phyloP scores from a whole-genome alignment of 2,888 invertebrate genomes.

The Torymus tubicola region DNA sequence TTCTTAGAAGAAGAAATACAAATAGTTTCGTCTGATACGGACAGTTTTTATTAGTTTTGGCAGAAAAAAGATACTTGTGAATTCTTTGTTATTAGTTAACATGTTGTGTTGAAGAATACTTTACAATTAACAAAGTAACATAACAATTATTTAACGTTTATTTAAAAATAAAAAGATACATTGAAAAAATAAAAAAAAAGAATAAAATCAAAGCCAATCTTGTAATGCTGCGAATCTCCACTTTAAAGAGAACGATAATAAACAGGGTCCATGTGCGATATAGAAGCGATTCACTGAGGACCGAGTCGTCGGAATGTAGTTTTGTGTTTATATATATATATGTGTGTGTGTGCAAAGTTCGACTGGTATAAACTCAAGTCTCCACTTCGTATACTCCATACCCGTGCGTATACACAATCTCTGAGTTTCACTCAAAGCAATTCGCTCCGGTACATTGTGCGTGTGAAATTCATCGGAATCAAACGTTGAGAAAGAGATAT shows the following conservation, averaged over 20 bases:
- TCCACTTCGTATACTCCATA: background rate
- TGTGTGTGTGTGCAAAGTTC: constrained; percentile 17
- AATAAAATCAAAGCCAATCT: background rate
- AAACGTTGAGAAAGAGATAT: background rate
- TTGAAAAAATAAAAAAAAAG: background rate
- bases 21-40: background rate
- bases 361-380: background rate
- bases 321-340: constrained; percentile 3
- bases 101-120: too few relatives aligned
- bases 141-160: too few relatives aligned
- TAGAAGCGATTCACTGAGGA: background rate
- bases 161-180: background rate
- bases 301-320: constrained; percentile 52
- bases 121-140: too few relatives aligned
- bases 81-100: too few relatives aligned
- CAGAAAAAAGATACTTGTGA: background rate
- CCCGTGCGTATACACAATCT: constrained; percentile 8
- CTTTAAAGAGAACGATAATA: constrained; percentile 31
- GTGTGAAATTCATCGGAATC: constrained; percentile 34
- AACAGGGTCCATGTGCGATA: background rate
- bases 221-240: background rate
- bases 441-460: constrained; percentile 45
- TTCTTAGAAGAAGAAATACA: background rate
- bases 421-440: constrained; percentile 18
- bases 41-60: constrained; percentile 8